phyloP scores from a whole-genome alignment of 2,888 invertebrate species.

The Adelphocoris suturalis region DNA sequence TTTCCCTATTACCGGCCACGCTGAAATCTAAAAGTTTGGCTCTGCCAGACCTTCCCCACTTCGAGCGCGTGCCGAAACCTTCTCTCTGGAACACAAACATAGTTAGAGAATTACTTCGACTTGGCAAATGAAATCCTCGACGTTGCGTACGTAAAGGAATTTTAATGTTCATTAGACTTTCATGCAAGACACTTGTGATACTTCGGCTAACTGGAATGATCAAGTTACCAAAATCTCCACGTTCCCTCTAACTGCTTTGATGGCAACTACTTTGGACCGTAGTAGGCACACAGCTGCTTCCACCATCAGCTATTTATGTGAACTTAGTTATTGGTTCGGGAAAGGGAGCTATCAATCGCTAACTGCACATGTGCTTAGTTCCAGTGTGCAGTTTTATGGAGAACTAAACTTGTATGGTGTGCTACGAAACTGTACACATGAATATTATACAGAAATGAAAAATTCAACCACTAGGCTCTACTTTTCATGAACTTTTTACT shows the following conservation, averaged over 20 bases:
- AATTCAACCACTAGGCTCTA: too few species aligned
- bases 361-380: too few species aligned
- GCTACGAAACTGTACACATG: too few species aligned
- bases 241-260: constrained; percentile 11
- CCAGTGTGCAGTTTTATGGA: too few species aligned
- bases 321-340: too few species aligned
- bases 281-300: background rate
- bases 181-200: constrained; percentile 33
- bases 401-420: too few species aligned
- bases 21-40: constrained; percentile 15
- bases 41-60: background rate
- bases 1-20: constrained; percentile 36
- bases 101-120: constrained; percentile 52
- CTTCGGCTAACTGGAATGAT: constrained; percentile 24
- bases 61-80: background rate
- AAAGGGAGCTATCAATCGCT: too few species aligned
- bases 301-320: background rate
- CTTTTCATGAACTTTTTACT: too few species aligned
- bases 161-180: constrained; percentile 55
- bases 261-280: background rate
- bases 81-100: constrained; percentile 43
- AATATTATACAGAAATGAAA: too few species aligned
- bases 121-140: constrained; percentile 47
- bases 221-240: constrained; percentile 21
- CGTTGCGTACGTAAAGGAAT: constrained; percentile 37